A percentile compares a stretch with the other conserved stretches of the same genome.
These are phyloP conservation scores for Sinocyclocheilus maitianheensis DNA, from an alignment of 2,113 vertebrate genomes.

Conservation along the genomic window DNA sequence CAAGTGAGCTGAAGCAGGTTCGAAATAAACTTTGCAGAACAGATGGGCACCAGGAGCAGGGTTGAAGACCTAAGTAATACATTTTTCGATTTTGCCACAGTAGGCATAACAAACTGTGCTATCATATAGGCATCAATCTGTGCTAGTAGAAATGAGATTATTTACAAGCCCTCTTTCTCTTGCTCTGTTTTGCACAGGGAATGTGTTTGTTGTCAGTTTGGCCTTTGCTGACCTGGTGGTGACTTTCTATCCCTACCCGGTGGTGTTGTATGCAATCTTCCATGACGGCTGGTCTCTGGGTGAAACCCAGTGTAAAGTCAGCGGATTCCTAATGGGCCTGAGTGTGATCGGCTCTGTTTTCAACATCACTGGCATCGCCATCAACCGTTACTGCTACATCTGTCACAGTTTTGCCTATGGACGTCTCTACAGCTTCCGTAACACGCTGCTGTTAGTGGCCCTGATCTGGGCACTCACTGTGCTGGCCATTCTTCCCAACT, in stretches of 20 bases:
- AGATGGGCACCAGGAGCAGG: too few species aligned
- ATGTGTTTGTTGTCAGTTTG: slow-evolving; percentile 90
- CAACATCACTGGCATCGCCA: slow-evolving; percentile 89
- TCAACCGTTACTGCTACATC: slow-evolving; percentile 91
- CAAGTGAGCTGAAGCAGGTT: too few species aligned
- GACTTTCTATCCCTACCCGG: slow-evolving; percentile 89
- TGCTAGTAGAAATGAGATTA: neutral
- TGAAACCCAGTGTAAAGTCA: slow-evolving; percentile 88
- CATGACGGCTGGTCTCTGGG: slow-evolving; percentile 86
- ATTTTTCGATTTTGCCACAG: neutral
- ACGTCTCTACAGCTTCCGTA: slow-evolving; percentile 80
- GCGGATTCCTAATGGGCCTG: slow-evolving; percentile 90
- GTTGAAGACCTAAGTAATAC: too few species aligned
- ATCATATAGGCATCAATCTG: too few species aligned
- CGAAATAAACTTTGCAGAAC: too few species aligned
- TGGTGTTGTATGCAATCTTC: slow-evolving; percentile 88
- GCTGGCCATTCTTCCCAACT: slow-evolving; percentile 85
- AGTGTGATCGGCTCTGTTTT: slow-evolving; percentile 92
- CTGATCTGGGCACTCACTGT: slow-evolving; percentile 83
- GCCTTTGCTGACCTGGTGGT: slow-evolving; percentile 89
- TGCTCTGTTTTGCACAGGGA: slow-evolving; percentile 76
- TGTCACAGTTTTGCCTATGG: slow-evolving; percentile 86
- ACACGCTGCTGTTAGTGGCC: slow-evolving; percentile 81
- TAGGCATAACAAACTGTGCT: neutral
- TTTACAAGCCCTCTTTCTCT: slow-evolving; percentile 19